A percentile compares a stretch with the other conserved stretches of the same genome.
phyloP scores from a whole-genome alignment of 1,140 invertebrate genomes.

The Cecropterus lyciades region DNA sequence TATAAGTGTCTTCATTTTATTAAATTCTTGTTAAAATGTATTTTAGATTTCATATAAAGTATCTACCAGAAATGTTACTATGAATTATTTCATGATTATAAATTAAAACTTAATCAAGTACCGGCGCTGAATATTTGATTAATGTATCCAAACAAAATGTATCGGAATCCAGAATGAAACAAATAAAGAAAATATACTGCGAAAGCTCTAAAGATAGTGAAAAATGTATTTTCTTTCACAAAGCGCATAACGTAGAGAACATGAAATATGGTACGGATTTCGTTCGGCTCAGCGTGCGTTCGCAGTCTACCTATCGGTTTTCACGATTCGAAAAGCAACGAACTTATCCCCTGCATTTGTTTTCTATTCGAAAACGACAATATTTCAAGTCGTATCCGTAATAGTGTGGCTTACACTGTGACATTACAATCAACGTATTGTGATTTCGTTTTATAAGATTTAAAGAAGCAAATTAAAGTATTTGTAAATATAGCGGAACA shows the following conservation, averaged over 20 bases:
- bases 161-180: constrained; percentile 47
- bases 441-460: neutral
- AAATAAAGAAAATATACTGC: constrained; percentile 66
- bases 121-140: neutral
- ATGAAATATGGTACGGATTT: constrained; percentile 81
- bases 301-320: constrained; percentile 72
- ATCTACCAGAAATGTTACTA: neutral
- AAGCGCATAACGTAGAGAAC: constrained; percentile 78
- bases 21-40: too few species aligned
- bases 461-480: too few species aligned
- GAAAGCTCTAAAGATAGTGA: constrained; percentile 75
- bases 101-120: constrained; percentile 1
- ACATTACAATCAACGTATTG: neutral
- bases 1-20: too few species aligned
- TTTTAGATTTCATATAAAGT: too few species aligned
- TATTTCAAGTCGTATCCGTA: constrained; percentile 33
- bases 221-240: constrained; percentile 82
- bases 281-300: constrained; percentile 72
- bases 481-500: too few species aligned
- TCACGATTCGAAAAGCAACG: constrained; percentile 65
- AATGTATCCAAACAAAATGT: constrained; percentile 38
- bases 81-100: neutral
- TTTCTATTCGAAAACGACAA: constrained; percentile 53
- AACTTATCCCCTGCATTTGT: constrained; percentile 68
- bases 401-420: neutral